These are phyloP conservation scores for Leistus spinibarbis DNA, from an alignment of 2,888 invertebrate genomes.

Conservation along the genomic window DNA sequence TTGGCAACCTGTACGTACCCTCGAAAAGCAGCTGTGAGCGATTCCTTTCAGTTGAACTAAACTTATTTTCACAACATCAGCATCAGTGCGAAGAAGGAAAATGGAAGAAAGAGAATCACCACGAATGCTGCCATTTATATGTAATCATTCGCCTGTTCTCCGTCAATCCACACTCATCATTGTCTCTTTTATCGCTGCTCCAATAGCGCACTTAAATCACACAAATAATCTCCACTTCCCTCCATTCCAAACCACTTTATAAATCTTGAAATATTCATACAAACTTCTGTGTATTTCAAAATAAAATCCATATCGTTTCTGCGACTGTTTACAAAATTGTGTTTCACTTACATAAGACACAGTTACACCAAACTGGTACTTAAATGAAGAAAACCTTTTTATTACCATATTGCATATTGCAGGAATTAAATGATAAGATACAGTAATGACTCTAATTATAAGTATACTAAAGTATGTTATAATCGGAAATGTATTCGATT, in stretches of 20 bases:
- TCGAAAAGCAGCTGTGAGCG: neutral
- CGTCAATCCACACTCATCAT: neutral
- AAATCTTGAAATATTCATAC: neutral
- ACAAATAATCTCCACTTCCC: neutral
- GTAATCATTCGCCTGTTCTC: neutral
- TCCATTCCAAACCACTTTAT: neutral
- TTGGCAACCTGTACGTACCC: neutral
- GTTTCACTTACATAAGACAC: no score
- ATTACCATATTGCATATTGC: no score
- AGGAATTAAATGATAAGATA: no score
- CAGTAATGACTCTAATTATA: no score
- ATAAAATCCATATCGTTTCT: no score
- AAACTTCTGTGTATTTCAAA: no score
- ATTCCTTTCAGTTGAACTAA: neutral
- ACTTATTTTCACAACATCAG: neutral
- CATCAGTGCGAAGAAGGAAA: neutral
- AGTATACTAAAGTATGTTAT: no score
- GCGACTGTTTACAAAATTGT: no score
- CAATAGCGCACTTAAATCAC: neutral
- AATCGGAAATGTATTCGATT: no score
- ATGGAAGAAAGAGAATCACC: neutral
- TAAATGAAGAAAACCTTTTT: no score
- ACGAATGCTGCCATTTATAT: neutral
- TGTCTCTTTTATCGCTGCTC: neutral
- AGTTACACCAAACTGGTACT: no score